A percentile compares a stretch with the other conserved stretches of the same genome.
Evolutionary conservation across 2,888 invertebrate genomes (phyloP).

Genomic region (Parelbella ahira): DNA sequence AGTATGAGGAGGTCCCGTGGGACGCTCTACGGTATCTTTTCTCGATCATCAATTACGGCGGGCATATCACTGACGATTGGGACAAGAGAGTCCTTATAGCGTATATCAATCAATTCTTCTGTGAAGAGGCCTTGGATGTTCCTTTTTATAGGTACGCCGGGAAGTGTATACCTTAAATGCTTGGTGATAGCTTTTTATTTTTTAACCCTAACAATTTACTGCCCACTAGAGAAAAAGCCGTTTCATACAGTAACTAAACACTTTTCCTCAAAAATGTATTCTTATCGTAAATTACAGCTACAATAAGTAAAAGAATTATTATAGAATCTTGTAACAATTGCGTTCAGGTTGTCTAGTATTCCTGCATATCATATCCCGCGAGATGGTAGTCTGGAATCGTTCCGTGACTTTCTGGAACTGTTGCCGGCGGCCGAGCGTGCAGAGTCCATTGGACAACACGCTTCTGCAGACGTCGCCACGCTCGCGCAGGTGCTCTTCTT

Average conservation of each 20-base stretch:
- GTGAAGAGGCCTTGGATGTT: constrained; percentile 83
- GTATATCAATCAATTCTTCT: constrained; percentile 91
- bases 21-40: constrained; percentile 93
- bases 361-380: constrained; percentile 90
- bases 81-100: constrained; percentile 87
- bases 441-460: constrained; percentile 94
- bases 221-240: no score
- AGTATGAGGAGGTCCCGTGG: constrained; percentile 94
- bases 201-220: no score
- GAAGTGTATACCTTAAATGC: no score
- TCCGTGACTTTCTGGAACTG: constrained; percentile 89
- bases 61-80: constrained; percentile 89
- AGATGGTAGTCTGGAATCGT: constrained; percentile 90
- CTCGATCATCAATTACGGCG: constrained; percentile 94
- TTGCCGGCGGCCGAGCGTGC: constrained; percentile 90
- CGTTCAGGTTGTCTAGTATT: constrained; percentile 85
- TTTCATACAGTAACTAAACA: no score
- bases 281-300: no score
- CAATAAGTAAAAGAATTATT: no score
- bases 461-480: constrained; percentile 93
- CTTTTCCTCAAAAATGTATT: no score
- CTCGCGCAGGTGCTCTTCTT: constrained; percentile 87
- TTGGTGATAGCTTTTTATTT: no score
- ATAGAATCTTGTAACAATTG: no score
- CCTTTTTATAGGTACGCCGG: constrained; percentile 81